These are phyloP conservation scores for Micropoecilia bifurca DNA, from an alignment of 2,797 vertebrate genomes.

Conservation along the genomic window DNA sequence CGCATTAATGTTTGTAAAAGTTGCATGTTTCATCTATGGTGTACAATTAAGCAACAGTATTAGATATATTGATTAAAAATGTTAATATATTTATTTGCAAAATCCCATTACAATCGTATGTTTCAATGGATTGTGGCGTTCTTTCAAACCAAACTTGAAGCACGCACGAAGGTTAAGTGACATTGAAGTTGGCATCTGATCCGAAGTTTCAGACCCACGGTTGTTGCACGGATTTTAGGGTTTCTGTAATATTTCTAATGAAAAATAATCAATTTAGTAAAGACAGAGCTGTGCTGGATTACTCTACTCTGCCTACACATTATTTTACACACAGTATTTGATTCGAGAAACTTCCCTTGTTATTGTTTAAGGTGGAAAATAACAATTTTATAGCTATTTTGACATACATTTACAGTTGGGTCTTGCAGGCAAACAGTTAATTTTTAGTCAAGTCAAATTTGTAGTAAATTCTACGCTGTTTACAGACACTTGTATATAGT, in stretches of 20 bases:
- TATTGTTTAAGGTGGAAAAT: not conserved
- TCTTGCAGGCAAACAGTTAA: not conserved
- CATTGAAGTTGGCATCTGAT: not conserved
- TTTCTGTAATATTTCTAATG: not conserved
- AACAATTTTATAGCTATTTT: not conserved
- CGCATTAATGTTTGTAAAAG: conserved; percentile 39
- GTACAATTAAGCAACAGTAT: no score
- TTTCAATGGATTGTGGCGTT: conserved; percentile 36
- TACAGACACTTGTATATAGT: not conserved
- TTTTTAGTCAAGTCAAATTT: not conserved
- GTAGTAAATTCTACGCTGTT: not conserved
- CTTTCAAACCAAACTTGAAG: conserved; percentile 27
- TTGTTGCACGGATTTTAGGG: not conserved
- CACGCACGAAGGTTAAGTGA: conserved; percentile 33
- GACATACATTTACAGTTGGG: no score
- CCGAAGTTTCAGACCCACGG: not conserved
- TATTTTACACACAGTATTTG: not conserved
- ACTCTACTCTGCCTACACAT: not conserved
- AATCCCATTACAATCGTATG: conserved; percentile 7
- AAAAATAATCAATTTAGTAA: not conserved
- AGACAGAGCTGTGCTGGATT: not conserved
- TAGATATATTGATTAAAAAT: not conserved
- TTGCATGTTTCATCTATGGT: conserved; percentile 23
- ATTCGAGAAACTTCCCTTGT: not conserved
- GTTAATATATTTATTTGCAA: not conserved